These are phyloP conservation scores for Drosophila barbarae DNA, from an alignment of 2,888 invertebrate genomes.

Conservation along the genomic window DNA sequence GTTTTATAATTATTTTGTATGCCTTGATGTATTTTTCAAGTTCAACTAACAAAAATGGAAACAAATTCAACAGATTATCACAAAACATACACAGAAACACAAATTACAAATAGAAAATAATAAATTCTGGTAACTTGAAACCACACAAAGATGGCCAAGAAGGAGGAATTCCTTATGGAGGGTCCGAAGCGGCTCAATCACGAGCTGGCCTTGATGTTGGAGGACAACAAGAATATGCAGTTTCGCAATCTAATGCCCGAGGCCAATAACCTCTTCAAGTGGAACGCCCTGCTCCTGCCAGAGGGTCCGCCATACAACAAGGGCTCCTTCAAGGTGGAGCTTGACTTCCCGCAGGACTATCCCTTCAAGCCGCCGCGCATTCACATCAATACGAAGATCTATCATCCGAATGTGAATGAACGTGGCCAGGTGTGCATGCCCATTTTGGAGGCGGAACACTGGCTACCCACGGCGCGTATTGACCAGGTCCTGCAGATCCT, in stretches of 20 bases:
- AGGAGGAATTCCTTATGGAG: slow-evolving; percentile 57
- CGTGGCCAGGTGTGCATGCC: slow-evolving; percentile 99
- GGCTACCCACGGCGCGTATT: slow-evolving; percentile 99
- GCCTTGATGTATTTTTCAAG: not conserved
- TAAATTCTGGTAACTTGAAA: not conserved
- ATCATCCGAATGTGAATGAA: slow-evolving; percentile 99
- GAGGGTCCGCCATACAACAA: slow-evolving; percentile 98
- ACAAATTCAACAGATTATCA: not conserved
- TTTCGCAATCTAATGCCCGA: slow-evolving; percentile 96
- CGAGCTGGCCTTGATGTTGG: slow-evolving; percentile 95
- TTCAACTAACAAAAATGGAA: not conserved
- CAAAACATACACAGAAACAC: not conserved
- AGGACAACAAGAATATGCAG: slow-evolving; percentile 87
- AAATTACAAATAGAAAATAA: not conserved
- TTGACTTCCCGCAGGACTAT: slow-evolving; percentile 98
- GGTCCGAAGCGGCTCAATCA: slow-evolving; percentile 80
- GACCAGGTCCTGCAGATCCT: slow-evolving; percentile 99
- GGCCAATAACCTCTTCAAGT: slow-evolving; percentile 93
- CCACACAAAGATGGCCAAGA: slow-evolving; percentile 38
- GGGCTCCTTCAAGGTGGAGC: slow-evolving; percentile 98
- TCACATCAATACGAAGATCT: slow-evolving; percentile 98
- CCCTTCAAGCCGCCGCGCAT: slow-evolving; percentile 99
- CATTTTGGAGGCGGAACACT: slow-evolving; percentile 98
- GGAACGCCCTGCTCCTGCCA: slow-evolving; percentile 98
- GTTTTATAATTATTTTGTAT: not conserved